A percentile compares a stretch with the other conserved stretches of the same genome.
Conservation (phyloP, 2,797 vertebrate genomes). For the Hapalemur alaotrensis region DNA sequence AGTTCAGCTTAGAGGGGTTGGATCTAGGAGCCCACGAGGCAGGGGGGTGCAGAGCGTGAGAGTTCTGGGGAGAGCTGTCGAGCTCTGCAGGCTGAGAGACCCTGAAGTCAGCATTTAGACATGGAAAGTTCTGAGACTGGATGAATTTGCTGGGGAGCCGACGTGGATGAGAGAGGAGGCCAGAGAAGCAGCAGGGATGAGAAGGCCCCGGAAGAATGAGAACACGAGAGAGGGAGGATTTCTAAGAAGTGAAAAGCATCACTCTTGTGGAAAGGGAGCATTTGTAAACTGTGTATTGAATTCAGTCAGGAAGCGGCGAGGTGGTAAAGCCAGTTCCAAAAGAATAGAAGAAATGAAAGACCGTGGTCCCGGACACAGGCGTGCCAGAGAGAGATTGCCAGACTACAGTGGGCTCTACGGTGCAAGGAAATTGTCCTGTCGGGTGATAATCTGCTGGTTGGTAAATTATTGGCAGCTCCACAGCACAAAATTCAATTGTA, state of each 20-base stretch:
- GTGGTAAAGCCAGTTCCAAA: not conserved
- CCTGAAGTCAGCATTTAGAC: fast-evolving
- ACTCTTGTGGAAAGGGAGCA: not conserved
- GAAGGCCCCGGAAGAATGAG: not conserved
- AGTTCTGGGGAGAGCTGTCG: not conserved
- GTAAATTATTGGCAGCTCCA: not conserved
- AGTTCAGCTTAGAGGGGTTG: not conserved
- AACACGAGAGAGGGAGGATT: too few species aligned
- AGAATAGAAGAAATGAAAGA: too few species aligned
- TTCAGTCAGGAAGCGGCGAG: not conserved
- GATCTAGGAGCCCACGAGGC: too few species aligned
- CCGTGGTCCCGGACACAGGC: not conserved
- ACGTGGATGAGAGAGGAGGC: too few species aligned
- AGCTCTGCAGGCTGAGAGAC: not conserved
- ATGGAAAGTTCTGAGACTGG: not conserved
- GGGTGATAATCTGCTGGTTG: fast-evolving
- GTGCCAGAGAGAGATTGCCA: fast-evolving
- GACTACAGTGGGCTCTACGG: fast-evolving
- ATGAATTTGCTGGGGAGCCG: not conserved
- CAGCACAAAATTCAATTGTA: not conserved
- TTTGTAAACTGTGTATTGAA: not conserved
- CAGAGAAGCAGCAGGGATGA: fast-evolving
- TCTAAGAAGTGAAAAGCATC: not conserved
- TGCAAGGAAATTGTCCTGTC: fast-evolving
- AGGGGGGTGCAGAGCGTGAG: too few species aligned